These are phyloP conservation scores for Leptobrachium ailaonicum DNA, from an alignment of 2,113 vertebrate species.

Conservation along the genomic window DNA sequence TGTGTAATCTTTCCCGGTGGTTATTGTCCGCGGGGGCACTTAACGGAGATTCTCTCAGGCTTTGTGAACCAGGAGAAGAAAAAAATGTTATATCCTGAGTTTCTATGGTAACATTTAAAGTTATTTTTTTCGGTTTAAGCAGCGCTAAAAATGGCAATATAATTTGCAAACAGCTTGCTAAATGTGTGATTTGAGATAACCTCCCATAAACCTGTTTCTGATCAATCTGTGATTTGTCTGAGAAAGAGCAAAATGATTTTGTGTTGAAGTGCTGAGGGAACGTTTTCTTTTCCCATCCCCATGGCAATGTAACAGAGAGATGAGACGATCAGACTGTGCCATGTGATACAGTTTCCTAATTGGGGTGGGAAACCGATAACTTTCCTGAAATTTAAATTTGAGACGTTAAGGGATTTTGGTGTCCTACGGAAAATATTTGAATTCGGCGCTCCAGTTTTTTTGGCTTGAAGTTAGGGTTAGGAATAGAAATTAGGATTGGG, in stretches of 20 bases:
- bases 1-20: background rate
- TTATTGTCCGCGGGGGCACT: constrained; percentile 34
- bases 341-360: too few species aligned
- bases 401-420: too few species aligned
- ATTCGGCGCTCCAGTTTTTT: too few species aligned
- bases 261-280: background rate
- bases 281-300: too few species aligned
- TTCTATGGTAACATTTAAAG: constrained; percentile 49
- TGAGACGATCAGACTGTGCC: too few species aligned
- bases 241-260: background rate
- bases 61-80: constrained; percentile 15
- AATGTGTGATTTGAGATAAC: constrained; percentile 6
- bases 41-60: constrained; percentile 23
- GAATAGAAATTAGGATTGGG: too few species aligned
- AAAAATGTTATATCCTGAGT: constrained; percentile 17
- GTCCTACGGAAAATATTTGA: too few species aligned
- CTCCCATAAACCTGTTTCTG: background rate
- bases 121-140: constrained; percentile 42
- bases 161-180: constrained; percentile 32
- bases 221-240: background rate
- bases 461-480: too few species aligned
- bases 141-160: constrained; percentile 32
- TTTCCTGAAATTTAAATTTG: too few species aligned
- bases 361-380: too few species aligned
- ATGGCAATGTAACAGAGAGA: too few species aligned